Percentiles rank a stretch among this genome's conserved stretches.
Evolutionary conservation across 2,888 invertebrate species (phyloP).

Genomic region (Sphaerophoria rueppellii): DNA sequence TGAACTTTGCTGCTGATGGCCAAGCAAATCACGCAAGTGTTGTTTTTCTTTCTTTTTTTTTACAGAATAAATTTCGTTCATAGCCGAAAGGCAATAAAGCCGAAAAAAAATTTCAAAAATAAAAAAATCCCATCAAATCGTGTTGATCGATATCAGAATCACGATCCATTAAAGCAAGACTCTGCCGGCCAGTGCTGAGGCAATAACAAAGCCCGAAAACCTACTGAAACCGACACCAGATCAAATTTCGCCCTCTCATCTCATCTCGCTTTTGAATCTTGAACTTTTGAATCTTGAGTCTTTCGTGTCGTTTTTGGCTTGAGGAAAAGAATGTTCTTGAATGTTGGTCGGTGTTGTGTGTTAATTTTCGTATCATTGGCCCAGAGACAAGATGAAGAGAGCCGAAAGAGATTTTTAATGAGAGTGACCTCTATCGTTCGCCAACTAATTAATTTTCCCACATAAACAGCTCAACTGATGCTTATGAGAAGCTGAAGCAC

Average conservation of each 20-base stretch:
- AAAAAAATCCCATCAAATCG: slow-evolving; percentile 63
- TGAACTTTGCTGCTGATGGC: slow-evolving; percentile 45
- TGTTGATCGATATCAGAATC: slow-evolving; percentile 74
- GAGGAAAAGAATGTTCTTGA: slow-evolving; percentile 18
- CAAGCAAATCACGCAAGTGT: slow-evolving; percentile 66
- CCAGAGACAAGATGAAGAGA: slow-evolving; percentile 36
- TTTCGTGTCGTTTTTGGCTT: background rate
- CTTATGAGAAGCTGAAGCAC: slow-evolving; percentile 40
- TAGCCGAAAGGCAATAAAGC: slow-evolving; percentile 54
- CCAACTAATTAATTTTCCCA: slow-evolving; percentile 71
- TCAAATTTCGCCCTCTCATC: slow-evolving; percentile 71
- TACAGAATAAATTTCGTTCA: slow-evolving; percentile 26
- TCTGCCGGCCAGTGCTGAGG: slow-evolving; percentile 26
- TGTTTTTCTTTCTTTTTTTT: slow-evolving; percentile 27
- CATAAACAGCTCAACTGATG: slow-evolving; percentile 29
- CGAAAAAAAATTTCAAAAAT: background rate
- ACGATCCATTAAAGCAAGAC: slow-evolving; percentile 72
- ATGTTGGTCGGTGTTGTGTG: slow-evolving; percentile 6
- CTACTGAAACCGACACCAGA: slow-evolving; percentile 71
- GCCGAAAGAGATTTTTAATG: background rate
- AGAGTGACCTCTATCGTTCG: slow-evolving; percentile 41
- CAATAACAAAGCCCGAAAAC: slow-evolving; percentile 54
- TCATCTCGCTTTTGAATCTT: slow-evolving; percentile 29
- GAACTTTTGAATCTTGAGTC: no score
- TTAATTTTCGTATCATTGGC: slow-evolving; percentile 50